A percentile compares a stretch with the other conserved stretches of the same genome.
Conservation (phyloP, 2,797 vertebrate genomes). For the Lepilemur ruficaudatus region DNA sequence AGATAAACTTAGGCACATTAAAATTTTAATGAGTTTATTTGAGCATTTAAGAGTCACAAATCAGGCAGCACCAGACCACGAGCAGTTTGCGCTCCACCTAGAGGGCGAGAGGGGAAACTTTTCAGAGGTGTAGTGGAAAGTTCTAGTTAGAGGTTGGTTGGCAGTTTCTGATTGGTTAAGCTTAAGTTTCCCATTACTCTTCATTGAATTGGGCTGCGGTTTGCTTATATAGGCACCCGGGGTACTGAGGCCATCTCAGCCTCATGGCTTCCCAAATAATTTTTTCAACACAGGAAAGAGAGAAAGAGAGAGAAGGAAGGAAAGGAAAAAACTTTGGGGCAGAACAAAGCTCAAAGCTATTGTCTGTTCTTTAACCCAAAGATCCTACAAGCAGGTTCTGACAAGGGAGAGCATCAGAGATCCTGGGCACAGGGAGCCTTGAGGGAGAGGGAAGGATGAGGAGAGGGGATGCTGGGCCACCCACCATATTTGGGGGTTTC, state of each 20-base stretch:
- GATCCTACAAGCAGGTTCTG: neutral
- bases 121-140: neutral
- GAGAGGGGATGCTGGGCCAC: neutral
- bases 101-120: fast-evolving
- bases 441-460: neutral
- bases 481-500: neutral
- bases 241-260: neutral
- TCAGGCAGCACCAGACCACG: neutral
- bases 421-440: too few species aligned
- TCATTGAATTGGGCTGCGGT: neutral
- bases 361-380: neutral
- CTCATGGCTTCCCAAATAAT: neutral
- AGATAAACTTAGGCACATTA: neutral
- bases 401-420: neutral
- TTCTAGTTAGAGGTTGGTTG: neutral
- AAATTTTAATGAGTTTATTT: neutral
- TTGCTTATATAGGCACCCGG: neutral
- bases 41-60: neutral
- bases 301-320: neutral
- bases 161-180: neutral
- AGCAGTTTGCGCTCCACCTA: neutral
- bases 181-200: neutral
- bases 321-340: neutral
- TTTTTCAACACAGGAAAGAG: neutral
- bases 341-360: neutral